Evolutionary conservation across 92 coral and sea anemone species (phyloP).

Genomic region (Bergia puertoricense): DNA sequence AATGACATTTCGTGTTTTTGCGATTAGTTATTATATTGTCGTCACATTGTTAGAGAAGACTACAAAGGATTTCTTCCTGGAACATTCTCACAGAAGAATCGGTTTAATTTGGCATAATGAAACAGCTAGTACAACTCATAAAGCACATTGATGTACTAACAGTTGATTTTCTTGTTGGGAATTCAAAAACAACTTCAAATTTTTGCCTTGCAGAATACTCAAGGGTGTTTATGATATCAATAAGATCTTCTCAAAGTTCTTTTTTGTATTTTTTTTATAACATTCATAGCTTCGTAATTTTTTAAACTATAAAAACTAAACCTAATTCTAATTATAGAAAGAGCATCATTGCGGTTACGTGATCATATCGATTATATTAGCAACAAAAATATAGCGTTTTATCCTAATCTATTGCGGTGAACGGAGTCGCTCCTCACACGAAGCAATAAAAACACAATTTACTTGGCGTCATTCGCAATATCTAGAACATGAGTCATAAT

Average conservation of each 20-base stretch:
- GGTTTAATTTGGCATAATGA: too few relatives aligned
- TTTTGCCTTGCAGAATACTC: too few relatives aligned
- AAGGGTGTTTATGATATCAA: too few relatives aligned
- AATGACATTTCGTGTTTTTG: too few relatives aligned
- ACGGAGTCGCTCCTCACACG: constrained; percentile 1
- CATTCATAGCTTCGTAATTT: neutral
- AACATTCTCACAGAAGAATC: too few relatives aligned
- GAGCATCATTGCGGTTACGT: neutral
- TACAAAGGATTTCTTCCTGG: too few relatives aligned
- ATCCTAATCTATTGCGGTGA: constrained; percentile 6
- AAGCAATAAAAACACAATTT: constrained; percentile 24
- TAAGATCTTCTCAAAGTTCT: neutral
- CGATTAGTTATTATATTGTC: too few relatives aligned
- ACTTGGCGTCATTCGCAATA: constrained; percentile 15
- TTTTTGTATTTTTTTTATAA: neutral
- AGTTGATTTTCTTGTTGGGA: too few relatives aligned
- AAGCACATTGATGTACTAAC: too few relatives aligned
- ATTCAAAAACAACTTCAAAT: too few relatives aligned
- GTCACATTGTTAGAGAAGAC: too few relatives aligned
- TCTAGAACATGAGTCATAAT: neutral
- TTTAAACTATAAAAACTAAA: neutral
- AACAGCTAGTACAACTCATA: too few relatives aligned
- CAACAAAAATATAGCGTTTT: constrained; percentile 26
- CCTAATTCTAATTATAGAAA: neutral
- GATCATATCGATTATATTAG: neutral